These are phyloP conservation scores for Choristoneura fumiferana DNA, from an alignment of 1,140 invertebrate genomes.

Conservation along the genomic window DNA sequence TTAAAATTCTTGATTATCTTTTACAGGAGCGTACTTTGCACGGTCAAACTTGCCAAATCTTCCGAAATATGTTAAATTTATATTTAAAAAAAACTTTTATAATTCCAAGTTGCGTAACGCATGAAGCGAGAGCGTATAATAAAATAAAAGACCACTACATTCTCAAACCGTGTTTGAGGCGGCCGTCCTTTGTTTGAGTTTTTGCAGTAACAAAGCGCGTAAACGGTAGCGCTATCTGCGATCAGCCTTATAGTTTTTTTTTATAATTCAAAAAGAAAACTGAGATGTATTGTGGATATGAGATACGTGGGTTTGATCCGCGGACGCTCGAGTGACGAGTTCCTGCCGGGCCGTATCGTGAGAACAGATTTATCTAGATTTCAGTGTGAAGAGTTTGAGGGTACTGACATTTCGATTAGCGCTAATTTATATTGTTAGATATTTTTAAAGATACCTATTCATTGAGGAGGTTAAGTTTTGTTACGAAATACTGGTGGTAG, in stretches of 20 bases:
- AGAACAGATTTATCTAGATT: slow-evolving; percentile 17
- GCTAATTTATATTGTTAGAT: no score
- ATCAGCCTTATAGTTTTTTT: slow-evolving; percentile 70
- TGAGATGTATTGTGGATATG: slow-evolving; percentile 52
- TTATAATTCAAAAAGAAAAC: slow-evolving; percentile 47
- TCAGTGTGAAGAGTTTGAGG: no score
- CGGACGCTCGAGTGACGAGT: slow-evolving; percentile 37
- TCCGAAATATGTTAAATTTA: no score
- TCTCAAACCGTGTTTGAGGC: slow-evolving; percentile 57
- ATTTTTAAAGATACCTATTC: no score
- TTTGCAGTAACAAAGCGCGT: slow-evolving; percentile 71
- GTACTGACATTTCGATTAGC: no score
- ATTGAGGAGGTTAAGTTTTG: no score
- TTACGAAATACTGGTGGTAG: no score
- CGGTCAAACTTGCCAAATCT: no score
- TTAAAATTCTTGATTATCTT: no score
- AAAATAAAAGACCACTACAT: slow-evolving; percentile 50
- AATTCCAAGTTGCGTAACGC: slow-evolving; percentile 22
- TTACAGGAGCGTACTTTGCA: no score
- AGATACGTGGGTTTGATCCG: slow-evolving; percentile 45
- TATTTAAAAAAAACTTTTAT: no score
- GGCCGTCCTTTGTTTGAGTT: slow-evolving; percentile 64
- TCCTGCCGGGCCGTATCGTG: slow-evolving; percentile 33
- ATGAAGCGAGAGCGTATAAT: slow-evolving; percentile 48
- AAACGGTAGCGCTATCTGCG: slow-evolving; percentile 75